Evolutionary conservation across 2,888 invertebrate genomes (phyloP).

Genomic region (Cryptophagus acutangulus): DNA sequence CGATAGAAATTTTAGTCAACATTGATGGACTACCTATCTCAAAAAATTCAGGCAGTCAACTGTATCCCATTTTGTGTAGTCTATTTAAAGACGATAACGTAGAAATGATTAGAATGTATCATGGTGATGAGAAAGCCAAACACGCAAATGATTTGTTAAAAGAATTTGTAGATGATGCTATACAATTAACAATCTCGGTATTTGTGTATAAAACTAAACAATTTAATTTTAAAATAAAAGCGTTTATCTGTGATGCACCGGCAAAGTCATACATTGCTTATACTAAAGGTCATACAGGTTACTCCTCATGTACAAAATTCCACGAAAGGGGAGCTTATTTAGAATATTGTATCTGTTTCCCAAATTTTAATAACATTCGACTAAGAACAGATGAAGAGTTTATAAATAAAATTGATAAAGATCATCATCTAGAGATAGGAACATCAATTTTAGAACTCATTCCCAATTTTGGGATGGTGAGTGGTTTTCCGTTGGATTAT

Average conservation of each 20-base stretch:
- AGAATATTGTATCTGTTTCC: no score
- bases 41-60: slow-evolving; percentile 18
- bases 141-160: background rate
- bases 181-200: slow-evolving; percentile 9
- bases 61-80: slow-evolving; percentile 15
- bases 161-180: slow-evolving; percentile 10
- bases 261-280: slow-evolving; percentile 24
- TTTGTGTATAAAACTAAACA: background rate
- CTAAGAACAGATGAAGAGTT: no score
- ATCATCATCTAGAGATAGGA: no score
- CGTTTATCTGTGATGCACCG: slow-evolving; percentile 30
- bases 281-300: slow-evolving; percentile 26
- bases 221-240: slow-evolving; percentile 12
- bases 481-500: no score
- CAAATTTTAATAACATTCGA: no score
- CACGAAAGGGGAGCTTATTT: no score
- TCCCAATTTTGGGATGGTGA: no score
- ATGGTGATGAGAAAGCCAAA: background rate
- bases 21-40: slow-evolving; percentile 18
- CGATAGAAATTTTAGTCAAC: slow-evolving; percentile 13
- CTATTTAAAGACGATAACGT: slow-evolving; percentile 9
- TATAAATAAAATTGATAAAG: no score
- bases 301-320: no score
- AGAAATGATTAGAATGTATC: slow-evolving; percentile 7
- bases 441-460: no score